Base-by-base conservation (phyloP, 2,888 invertebrate genomes). In the Drosophila buzzatii region DNA sequence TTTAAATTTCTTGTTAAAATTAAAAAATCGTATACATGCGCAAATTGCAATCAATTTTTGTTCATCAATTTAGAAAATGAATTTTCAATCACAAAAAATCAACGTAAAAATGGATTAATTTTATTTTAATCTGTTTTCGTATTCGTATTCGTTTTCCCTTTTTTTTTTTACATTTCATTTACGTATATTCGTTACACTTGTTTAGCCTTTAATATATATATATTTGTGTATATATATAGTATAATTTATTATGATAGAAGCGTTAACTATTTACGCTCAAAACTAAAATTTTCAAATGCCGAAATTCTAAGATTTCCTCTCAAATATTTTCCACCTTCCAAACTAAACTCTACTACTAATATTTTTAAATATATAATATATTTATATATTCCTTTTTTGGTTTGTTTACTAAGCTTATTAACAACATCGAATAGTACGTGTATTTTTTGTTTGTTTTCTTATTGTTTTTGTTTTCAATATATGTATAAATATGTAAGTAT, bases 11-110 rank as follows among this genome's bases (percentile, higher is more conserved):
- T 70, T 56, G 42, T 73, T 81, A 85, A 81, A 91, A 91, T 85
- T 82, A 84, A 91, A 90, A 91, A 89, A 92, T 91, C 91, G 91
- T 91, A 91, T 91, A 91, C 91, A 92, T 91, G 83, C 81, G 91
- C 91, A 77, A 91, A 90, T 91, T 91, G 89, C 88, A 86, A 90
- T 86, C 73, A 90, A 82, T 89, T 85, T 76, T 73, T 80, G 55
- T 67, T 76, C 27, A 75, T 82, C 66, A 89, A 90, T 88, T 74
- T 73, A 75, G 85, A 86, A 90, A 90, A 85, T 70, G 49, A 89
- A 72, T 85, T 88, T 83, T 90, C 89, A 88, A 90, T 88, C 89
- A 89, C 91, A 86, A 76, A 89, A 81, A 82, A 87, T 79, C 66
- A 85, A 77, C 72, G 65, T 70, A 89, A 76, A 82, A 82, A 78